Percentiles rank a stretch among this genome's conserved stretches.
Evolutionary conservation across 2,797 vertebrate species (phyloP).

Genomic region (Acridotheres tristis): DNA sequence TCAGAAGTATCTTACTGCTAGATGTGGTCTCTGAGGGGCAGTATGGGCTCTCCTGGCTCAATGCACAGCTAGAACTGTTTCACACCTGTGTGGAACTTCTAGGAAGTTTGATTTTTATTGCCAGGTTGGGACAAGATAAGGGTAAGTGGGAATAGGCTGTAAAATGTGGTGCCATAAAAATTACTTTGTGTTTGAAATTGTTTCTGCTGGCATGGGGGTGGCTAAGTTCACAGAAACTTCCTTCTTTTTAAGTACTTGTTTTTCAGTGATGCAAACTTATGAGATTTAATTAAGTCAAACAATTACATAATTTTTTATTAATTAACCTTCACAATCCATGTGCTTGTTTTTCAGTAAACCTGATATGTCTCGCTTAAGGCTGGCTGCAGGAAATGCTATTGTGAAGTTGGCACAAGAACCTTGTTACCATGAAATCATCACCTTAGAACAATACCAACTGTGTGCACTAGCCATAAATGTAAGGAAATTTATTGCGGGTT

Average conservation of each 20-base stretch:
- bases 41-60: neutral
- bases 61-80: neutral
- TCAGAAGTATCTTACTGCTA: neutral
- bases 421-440: slow-evolving; percentile 98
- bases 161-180: neutral
- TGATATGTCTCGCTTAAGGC: slow-evolving; percentile 94
- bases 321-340: neutral
- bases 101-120: neutral
- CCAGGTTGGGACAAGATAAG: neutral
- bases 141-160: neutral
- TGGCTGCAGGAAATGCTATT: slow-evolving; percentile 92
- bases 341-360: slow-evolving; percentile 87
- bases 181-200: neutral
- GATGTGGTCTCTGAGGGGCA: neutral
- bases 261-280: neutral
- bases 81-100: neutral
- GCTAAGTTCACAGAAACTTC: neutral
- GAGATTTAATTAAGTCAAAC: neutral
- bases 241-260: neutral
- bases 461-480: slow-evolving; percentile 97
- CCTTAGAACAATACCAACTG: slow-evolving; percentile 95
- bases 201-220: neutral
- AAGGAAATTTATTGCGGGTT: slow-evolving; percentile 66
- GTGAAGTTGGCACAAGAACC: slow-evolving; percentile 97
- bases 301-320: neutral